Evolutionary conservation across 1,140 invertebrate species (phyloP), one percentile per base, ranked within the genome.

Genomic region (Maniola jurtina): DNA sequence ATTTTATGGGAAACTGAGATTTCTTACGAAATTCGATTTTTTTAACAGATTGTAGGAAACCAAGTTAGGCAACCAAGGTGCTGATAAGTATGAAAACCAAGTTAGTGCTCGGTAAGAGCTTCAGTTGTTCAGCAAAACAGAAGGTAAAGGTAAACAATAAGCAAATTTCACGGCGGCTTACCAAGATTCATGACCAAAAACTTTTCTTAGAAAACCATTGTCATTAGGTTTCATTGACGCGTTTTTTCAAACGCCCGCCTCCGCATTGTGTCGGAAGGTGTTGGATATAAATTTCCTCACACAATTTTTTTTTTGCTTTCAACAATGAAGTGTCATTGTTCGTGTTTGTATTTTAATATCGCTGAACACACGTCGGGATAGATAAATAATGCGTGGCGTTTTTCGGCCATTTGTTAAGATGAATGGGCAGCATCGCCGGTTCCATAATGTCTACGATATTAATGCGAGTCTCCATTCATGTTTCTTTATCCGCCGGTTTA

Each of bases 271-370:
- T 63, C 68, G 61, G 74, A 71, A 81, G 72, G 71, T 78, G 66
- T 64, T 55, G 72, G 73, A 78, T 82, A 84, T 84, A 84, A 80
- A 83, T 83, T 83, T 81, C 69, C 74, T 77, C 71, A 76, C 76
- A 70, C 59, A 74, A 75, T 78, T 79, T 81, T 84, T 82, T 81
- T 71, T 81, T 75, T 11, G 2, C 52, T 81, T 78, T 79, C 80
- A 80, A 83, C 83, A 85, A 83, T 82, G 76, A 81, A 80, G 80
- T 84, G 79, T 79, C 77, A 84, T 85, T 87, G 80, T 87, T 73
- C 75, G 70, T 80, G 70, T 86, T 83, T 84, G 83, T 88, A 86
- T 86, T 88, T 85, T 85, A 86, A 86, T 86, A 85, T 86, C 75
- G 70, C 67, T 76, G 79, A 75, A 82, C 80, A 81, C 75, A 82